Evolutionary conservation across 1,140 invertebrate genomes (phyloP), one percentile per base, ranked within the genome.

Genomic region (Dufourea novaeangliae): DNA sequence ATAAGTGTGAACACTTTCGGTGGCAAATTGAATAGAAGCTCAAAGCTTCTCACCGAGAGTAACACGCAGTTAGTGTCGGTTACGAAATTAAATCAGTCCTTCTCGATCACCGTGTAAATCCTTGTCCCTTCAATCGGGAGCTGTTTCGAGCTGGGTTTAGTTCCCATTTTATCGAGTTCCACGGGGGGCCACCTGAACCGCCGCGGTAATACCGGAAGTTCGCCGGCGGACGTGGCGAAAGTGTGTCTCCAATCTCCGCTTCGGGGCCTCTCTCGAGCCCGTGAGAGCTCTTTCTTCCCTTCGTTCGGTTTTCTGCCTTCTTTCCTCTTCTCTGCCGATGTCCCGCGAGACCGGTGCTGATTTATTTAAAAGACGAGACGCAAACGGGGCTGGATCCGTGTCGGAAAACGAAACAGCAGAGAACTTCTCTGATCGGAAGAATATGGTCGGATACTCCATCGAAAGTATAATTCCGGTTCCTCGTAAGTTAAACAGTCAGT

Each of bases 341-440:
- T 67, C 64, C 79, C 68, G n/a, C 52, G 78, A 62, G 78, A 71
- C 27, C 70, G 52, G 22, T n/a, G 32, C 78, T 84, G 83, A 84
- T 84, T 84, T 84, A 84, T 84, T 84, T 84, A 84, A 80, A 73
- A 80, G 81, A 76, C 80, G 37, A 68, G 29, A 52, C 63, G 29
- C n/a, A n/a, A n/a, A 46, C 14, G 32, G 74, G 75, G 75, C 69
- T 54, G 70, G 70, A 79, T 57, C 64, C 61, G 44, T 44, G 22
- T n/a, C 68, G 68, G n/a, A 50, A 50, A 46, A 69, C 66, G 32
- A 17, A 27, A 17, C 22, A 17, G 41, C 7, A 14, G 25, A 25
- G 11, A 54, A 12, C 17, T 37, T 41, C 39, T 5, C 25, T 22
- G 20, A 22, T 25, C 14, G 37, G n/a, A n/a, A n/a, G n/a, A n/a